Conservation (phyloP, 2,797 vertebrate species). For the Lithobates pipiens region DNA sequence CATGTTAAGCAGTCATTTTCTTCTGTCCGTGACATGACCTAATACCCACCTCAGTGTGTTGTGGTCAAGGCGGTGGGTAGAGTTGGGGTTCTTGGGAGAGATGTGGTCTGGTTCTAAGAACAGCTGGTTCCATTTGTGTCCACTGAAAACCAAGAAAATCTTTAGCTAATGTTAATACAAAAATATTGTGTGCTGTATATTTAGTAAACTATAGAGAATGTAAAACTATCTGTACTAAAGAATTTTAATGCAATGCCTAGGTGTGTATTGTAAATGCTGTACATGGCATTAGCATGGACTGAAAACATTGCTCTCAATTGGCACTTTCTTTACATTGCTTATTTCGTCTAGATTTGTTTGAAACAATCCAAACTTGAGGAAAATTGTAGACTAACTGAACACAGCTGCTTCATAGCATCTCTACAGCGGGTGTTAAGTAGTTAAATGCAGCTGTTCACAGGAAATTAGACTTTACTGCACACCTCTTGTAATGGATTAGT, state of each 20-base stretch:
- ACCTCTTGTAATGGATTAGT: conserved; percentile 57
- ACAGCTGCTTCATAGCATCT: conserved; percentile 24
- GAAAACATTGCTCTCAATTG: not conserved
- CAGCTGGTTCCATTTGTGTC: no score
- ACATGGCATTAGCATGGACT: no score
- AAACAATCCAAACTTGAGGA: not conserved
- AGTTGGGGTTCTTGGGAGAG: not conserved
- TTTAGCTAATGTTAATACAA: no score
- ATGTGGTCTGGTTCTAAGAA: not conserved
- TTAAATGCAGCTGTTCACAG: conserved; percentile 56
- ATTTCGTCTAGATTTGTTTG: not conserved
- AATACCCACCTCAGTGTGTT: no score
- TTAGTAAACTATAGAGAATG: no score
- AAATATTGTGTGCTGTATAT: no score
- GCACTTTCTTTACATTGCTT: not conserved
- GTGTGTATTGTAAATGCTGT: no score
- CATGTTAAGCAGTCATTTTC: no score
- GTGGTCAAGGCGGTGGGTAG: not conserved
- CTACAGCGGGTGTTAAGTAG: conserved; percentile 31
- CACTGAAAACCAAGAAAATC: no score
- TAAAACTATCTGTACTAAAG: no score
- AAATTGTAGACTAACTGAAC: conserved; percentile 3
- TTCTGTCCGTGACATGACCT: no score
- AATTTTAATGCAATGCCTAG: no score
- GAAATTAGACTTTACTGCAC: conserved; percentile 57